Conservation (phyloP, 2,113 vertebrate species). For the Stigmatopora argus region DNA sequence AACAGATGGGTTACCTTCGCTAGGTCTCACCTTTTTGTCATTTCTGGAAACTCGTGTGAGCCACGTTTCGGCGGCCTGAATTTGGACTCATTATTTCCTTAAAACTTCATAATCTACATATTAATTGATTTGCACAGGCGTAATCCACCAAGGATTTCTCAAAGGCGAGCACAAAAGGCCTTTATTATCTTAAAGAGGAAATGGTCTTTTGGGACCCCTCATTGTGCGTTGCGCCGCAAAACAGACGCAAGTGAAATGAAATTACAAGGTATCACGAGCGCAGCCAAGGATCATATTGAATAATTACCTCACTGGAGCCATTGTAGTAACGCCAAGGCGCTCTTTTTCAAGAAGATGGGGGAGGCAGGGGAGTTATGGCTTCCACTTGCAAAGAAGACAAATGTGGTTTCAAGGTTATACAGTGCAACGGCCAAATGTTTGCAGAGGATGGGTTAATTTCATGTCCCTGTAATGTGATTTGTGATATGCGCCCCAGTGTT, state of each 20-base stretch:
- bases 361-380: background rate
- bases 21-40: constrained; percentile 39
- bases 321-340: constrained; percentile 57
- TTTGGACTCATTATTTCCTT: constrained; percentile 63
- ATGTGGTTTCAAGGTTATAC: constrained; percentile 65
- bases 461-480: constrained; percentile 67
- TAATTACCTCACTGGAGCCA: constrained; percentile 52
- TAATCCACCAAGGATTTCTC: constrained; percentile 69
- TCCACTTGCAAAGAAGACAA: constrained; percentile 24
- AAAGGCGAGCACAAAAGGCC: constrained; percentile 67
- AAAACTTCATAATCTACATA: constrained; percentile 66
- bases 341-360: constrained; percentile 27
- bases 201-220: constrained; percentile 64
- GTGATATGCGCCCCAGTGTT: constrained; percentile 53
- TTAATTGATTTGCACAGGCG: constrained; percentile 66
- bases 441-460: constrained; percentile 64
- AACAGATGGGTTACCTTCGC: constrained; percentile 15
- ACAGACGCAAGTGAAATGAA: constrained; percentile 67
- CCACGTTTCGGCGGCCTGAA: constrained; percentile 33
- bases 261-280: constrained; percentile 64
- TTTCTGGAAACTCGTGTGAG: constrained; percentile 13
- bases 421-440: constrained; percentile 62
- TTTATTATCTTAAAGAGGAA: constrained; percentile 67
- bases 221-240: constrained; percentile 62
- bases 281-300: constrained; percentile 54